Evolutionary conservation across 1,140 invertebrate genomes (phyloP).

Genomic region (Mercenaria mercenaria): DNA sequence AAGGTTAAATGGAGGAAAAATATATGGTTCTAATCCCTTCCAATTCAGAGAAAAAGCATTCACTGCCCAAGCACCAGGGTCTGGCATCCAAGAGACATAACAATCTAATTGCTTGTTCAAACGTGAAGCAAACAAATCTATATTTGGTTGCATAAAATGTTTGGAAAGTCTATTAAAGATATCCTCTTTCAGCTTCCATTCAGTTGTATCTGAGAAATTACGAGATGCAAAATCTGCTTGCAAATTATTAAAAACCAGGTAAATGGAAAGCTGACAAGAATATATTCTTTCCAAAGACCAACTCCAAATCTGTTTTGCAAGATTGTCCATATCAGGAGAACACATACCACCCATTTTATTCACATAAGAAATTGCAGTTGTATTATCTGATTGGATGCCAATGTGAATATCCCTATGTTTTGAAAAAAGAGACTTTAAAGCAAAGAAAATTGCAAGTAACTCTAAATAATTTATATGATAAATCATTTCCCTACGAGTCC

Average conservation of each 20-base stretch:
- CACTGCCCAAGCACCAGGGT: background rate
- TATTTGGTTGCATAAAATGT: background rate
- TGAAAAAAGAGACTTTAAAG: background rate
- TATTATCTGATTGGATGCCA: background rate
- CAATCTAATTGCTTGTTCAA: background rate
- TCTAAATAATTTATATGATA: background rate
- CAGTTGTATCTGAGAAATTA: conserved; percentile 34
- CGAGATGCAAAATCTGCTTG: conserved; percentile 42
- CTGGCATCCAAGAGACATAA: conserved; percentile 42
- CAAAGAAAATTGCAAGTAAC: background rate
- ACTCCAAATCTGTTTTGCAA: conserved; percentile 59
- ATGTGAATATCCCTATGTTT: background rate
- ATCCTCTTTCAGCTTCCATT: conserved; percentile 26
- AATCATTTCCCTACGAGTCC: background rate
- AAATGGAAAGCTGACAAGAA: conserved; percentile 41
- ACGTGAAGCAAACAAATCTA: conserved; percentile 28
- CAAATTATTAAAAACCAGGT: conserved; percentile 40
- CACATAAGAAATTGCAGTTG: conserved; percentile 50
- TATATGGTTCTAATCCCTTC: background rate
- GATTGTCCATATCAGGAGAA: background rate
- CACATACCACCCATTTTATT: conserved; percentile 56
- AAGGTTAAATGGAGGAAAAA: conserved; percentile 21
- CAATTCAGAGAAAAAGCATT: conserved; percentile 22
- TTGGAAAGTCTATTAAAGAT: background rate
- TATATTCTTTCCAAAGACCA: conserved; percentile 57